Base-by-base conservation (phyloP, 2,797 vertebrate genomes). In the Hydrolagus colliei region DNA sequence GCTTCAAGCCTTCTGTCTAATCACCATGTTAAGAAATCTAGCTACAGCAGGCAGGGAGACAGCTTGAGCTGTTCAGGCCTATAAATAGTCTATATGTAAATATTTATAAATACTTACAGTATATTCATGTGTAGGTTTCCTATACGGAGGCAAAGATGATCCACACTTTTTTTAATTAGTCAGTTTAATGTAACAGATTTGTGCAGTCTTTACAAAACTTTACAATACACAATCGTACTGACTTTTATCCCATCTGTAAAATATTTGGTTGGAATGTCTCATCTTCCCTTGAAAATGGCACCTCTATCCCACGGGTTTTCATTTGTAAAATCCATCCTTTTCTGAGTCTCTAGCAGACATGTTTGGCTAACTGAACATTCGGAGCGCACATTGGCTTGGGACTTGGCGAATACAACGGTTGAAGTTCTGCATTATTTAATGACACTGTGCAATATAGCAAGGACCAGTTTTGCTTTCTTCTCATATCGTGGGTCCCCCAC, bases 401-500 rank as follows among this genome's bases (percentile, higher is more conserved):
- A 14, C 27, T 67, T 9, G 18, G 79, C 20, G 79, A 71, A 18
- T 18, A 71, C 18, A 4, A 9, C 18, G 14, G 32, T 32, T 68
- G 65, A 71, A 35, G 32, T 12, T 32, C 79, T 84, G 65, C 79
- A 84, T 41, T 84, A 71, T 71, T 84, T n/a, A 84, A 84, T 35
- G 65, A 27, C 8, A 20, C 62, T 65, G 78, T 22, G 35, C 16
- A 71, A 41, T 10, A 5, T 71, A 52, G 41, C 41, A 41, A 16
- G 12, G 32, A 71, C 67, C 16, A 35, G 9, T 41, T 84, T 84
- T 68, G 52, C 27, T 84, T 94, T 95, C 92, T 93, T 92, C 91
- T 94, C 93, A 92, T 93, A 94, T 93, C 92, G 92, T 92, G 41
- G 41, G 41, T 52, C 6, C 6, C 41, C 41, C 41, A 52, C 41